These are phyloP conservation scores for Rhabdomys dilectus DNA, from an alignment of 2,113 vertebrate genomes.

Conservation along the genomic window DNA sequence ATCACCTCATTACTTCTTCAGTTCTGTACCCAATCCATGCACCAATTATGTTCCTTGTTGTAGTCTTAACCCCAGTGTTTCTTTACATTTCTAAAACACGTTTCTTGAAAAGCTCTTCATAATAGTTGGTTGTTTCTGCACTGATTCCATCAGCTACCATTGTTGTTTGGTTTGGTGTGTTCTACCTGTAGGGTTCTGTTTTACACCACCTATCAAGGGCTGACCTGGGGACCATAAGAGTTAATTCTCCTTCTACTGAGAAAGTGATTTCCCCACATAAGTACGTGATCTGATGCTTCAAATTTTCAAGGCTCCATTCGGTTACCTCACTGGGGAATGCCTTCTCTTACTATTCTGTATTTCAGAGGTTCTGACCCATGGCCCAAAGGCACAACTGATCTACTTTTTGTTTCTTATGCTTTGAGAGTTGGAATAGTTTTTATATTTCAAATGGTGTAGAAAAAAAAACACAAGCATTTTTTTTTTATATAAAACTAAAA, in stretches of 20 bases:
- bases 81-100: background rate
- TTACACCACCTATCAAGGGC: background rate
- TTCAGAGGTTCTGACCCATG: background rate
- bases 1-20: background rate
- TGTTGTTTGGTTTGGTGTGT: background rate
- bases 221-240: too few species aligned
- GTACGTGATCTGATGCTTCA: background rate
- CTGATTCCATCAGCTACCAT: background rate
- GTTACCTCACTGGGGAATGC: background rate
- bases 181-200: background rate
- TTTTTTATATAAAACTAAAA: background rate
- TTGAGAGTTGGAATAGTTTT: background rate
- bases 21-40: background rate
- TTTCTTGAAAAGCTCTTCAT: background rate
- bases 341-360: background rate
- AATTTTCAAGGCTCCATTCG: background rate
- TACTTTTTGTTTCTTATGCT: background rate
- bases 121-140: background rate
- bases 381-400: background rate
- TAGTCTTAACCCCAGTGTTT: background rate
- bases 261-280: background rate
- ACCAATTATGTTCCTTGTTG: background rate
- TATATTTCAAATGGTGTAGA: background rate
- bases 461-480: background rate
- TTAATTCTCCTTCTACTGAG: background rate